These are phyloP conservation scores for Aphelinus atriplicis DNA, from an alignment of 1,140 invertebrate species.

Conservation along the genomic window DNA sequence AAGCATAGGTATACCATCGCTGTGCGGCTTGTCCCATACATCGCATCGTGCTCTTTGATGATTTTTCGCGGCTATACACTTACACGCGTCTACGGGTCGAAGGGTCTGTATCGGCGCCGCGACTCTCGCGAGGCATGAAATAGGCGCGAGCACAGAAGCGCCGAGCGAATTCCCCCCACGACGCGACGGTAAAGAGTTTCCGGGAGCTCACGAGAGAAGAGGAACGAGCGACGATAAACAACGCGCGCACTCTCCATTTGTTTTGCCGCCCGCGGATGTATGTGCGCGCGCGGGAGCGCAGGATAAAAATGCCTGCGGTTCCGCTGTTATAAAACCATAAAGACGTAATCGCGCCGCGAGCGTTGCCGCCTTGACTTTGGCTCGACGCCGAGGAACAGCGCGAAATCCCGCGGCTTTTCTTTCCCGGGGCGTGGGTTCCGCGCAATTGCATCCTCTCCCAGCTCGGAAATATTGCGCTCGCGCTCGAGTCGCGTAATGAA, in stretches of 20 bases:
- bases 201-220: no score
- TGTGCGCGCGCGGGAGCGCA: background rate
- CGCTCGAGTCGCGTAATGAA: conserved; percentile 21
- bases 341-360: conserved; percentile 52
- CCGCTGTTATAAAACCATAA: conserved; percentile 52
- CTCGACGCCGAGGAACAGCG: conserved; percentile 41
- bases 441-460: conserved; percentile 30
- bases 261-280: background rate
- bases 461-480: conserved; percentile 28
- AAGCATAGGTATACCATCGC: no score
- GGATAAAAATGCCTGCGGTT: no score
- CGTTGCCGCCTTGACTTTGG: conserved; percentile 47
- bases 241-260: no score
- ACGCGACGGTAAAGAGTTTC: background rate
- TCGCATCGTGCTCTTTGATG: no score
- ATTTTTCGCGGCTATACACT: no score
- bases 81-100: conserved; percentile 39
- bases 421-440: conserved; percentile 21
- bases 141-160: conserved; percentile 36
- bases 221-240: no score
- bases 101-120: conserved; percentile 49
- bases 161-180: background rate
- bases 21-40: no score
- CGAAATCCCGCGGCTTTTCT: conserved; percentile 6
- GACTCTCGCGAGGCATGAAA: conserved; percentile 49